A percentile compares a stretch with the other conserved stretches of the same genome.
Evolutionary conservation across 2,888 invertebrate genomes (phyloP).

Genomic region (Aphidius colemani): DNA sequence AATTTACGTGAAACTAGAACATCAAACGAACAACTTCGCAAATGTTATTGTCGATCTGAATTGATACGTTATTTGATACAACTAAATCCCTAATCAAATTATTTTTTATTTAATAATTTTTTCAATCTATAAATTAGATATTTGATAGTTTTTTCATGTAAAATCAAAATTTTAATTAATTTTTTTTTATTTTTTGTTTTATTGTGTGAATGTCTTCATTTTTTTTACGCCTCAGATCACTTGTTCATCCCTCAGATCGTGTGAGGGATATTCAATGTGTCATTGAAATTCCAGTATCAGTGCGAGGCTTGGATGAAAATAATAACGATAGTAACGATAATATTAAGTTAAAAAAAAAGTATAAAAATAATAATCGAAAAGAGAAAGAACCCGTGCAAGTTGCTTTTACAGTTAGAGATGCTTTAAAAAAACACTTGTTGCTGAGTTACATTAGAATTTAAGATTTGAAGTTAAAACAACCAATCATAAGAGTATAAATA

Average conservation of each 20-base stretch:
- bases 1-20: no score
- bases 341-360: background rate
- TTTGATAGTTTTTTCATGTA: no score
- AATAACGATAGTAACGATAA: background rate
- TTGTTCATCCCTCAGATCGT: background rate
- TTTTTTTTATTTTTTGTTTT: background rate
- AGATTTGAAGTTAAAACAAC: slow-evolving; percentile 7
- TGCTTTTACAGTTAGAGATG: background rate
- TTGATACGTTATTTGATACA: no score
- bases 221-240: slow-evolving; percentile 2
- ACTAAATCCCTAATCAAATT: background rate
- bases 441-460: slow-evolving; percentile 42
- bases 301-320: no score
- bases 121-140: background rate
- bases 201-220: slow-evolving; percentile 1
- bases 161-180: background rate
- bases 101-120: background rate
- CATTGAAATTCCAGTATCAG: no score
- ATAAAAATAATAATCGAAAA: background rate
- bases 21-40: no score
- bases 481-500: slow-evolving; percentile 4
- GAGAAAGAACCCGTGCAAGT: background rate
- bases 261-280: background rate
- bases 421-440: slow-evolving; percentile 34
- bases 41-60: no score